Conservation (phyloP, 2,113 vertebrate species). For the Nerophis lumbriciformis region DNA sequence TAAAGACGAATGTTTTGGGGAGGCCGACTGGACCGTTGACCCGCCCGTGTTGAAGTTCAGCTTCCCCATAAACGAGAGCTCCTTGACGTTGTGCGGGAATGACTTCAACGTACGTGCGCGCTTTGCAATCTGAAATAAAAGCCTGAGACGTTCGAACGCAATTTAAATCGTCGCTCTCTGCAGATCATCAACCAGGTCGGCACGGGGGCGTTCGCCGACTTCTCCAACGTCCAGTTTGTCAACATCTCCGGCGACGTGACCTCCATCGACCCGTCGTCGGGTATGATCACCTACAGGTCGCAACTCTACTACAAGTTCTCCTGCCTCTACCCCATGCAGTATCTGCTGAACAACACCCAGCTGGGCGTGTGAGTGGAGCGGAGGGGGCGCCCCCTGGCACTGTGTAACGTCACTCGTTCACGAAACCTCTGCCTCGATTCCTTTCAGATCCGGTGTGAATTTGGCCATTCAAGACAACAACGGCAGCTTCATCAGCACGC, state of each 20-base stretch:
- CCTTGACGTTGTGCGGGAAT: constrained; percentile 44
- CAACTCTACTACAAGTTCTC: constrained; percentile 69
- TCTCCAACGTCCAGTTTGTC: constrained; percentile 62
- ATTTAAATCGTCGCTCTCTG: neutral
- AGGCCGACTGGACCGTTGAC: constrained; percentile 27
- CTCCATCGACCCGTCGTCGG: constrained; percentile 50
- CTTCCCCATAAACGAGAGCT: constrained; percentile 53
- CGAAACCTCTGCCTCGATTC: neutral
- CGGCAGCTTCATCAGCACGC: constrained; percentile 70
- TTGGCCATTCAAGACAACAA: constrained; percentile 67
- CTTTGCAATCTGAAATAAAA: neutral
- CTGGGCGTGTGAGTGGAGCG: constrained; percentile 65
- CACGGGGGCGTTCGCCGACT: constrained; percentile 57
- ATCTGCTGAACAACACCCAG: constrained; percentile 71
- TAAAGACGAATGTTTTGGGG: constrained; percentile 50
- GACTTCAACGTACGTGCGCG: constrained; percentile 43
- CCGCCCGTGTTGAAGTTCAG: constrained; percentile 65
- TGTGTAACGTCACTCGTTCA: neutral
- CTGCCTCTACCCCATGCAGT: constrained; percentile 72
- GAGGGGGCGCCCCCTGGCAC: neutral
- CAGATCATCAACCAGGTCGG: constrained; percentile 54
- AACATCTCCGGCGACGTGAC: constrained; percentile 67
- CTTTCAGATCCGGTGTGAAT: constrained; percentile 65
- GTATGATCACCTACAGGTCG: constrained; percentile 65
- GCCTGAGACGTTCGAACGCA: neutral